Evolutionary conservation across 2,113 vertebrate species (phyloP).

Genomic region (Cisticola juncidis): DNA sequence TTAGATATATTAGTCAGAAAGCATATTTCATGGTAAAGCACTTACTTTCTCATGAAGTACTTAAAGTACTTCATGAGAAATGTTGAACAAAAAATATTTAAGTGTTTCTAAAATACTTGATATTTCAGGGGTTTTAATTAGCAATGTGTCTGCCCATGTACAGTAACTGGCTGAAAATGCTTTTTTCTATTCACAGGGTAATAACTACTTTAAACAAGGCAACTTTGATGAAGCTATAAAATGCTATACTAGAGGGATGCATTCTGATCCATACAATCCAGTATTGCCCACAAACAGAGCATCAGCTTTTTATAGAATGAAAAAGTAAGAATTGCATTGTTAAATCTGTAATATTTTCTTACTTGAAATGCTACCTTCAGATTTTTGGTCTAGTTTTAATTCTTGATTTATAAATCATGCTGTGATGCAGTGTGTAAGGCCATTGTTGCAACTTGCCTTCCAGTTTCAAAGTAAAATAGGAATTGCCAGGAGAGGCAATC

Average conservation of each 20-base stretch:
- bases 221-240: constrained; percentile 91
- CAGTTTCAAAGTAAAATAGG: neutral
- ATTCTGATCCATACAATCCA: constrained; percentile 88
- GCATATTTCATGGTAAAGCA: neutral
- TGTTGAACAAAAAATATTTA: neutral
- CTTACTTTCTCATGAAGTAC: no score
- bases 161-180: neutral
- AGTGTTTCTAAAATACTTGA: neutral
- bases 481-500: neutral
- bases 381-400: neutral
- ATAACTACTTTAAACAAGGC: constrained; percentile 87
- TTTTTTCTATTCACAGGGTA: constrained; percentile 78
- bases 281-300: constrained; percentile 92
- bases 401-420: neutral
- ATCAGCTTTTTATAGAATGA: constrained; percentile 86
- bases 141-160: neutral
- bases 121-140: neutral
- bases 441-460: neutral
- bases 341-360: neutral
- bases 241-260: constrained; percentile 93
- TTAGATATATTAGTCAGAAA: neutral
- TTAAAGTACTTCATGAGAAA: neutral
- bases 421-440: neutral
- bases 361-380: neutral
- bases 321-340: constrained; percentile 80